These are phyloP conservation scores for Andrena minutula DNA, from an alignment of 2,888 invertebrate genomes.

Conservation along the genomic window DNA sequence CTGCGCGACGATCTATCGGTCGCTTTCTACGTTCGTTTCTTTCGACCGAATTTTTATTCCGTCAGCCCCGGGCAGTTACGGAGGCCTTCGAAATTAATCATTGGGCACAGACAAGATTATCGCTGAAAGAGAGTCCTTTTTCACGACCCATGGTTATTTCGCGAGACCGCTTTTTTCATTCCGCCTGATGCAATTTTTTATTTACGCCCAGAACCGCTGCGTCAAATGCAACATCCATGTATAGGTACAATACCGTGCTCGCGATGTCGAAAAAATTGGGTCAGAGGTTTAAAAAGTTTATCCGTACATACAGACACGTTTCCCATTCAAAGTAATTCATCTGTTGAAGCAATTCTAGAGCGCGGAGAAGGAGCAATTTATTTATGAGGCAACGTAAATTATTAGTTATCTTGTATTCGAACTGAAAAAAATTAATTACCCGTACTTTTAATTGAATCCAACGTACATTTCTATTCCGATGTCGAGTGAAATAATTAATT, in stretches of 20 bases:
- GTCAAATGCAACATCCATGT: neutral
- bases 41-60: neutral
- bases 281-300: conserved; percentile 5
- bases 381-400: neutral
- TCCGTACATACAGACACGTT: neutral
- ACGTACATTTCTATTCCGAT: neutral
- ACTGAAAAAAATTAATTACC: neutral
- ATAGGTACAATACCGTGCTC: neutral
- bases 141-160: neutral
- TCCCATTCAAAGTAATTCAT: neutral
- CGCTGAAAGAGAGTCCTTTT: neutral
- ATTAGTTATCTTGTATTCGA: neutral
- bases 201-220: neutral
- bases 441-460: too few species aligned
- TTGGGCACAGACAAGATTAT: neutral
- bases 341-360: neutral
- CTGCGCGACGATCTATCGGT: neutral
- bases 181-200: neutral
- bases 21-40: neutral
- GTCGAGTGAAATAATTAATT: conserved; percentile 16
- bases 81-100: conserved; percentile 12
- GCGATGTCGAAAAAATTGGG: conserved; percentile 9
- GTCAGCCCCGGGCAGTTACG: too few species aligned
- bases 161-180: neutral
- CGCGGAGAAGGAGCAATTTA: too few species aligned